Percentiles rank a stretch among this genome's conserved stretches.
phyloP scores from a whole-genome alignment of 2,797 vertebrate genomes.

The Zenarchopterus dispar region DNA sequence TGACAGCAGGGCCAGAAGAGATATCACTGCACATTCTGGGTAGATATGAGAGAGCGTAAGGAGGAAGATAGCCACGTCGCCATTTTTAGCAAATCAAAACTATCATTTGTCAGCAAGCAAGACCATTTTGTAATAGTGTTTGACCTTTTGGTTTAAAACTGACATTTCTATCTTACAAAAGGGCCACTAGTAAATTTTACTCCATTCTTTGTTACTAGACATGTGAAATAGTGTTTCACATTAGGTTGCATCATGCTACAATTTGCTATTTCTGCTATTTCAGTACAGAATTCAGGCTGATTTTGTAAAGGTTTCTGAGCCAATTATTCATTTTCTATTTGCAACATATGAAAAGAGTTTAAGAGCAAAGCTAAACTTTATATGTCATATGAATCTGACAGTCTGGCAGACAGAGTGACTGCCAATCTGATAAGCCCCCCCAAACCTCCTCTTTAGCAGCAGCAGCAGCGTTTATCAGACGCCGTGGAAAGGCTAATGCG shows the following conservation, averaged over 20 bases:
- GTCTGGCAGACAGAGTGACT: slow-evolving; percentile 50
- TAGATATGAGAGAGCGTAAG: slow-evolving; percentile 43
- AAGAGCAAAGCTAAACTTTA: slow-evolving; percentile 2
- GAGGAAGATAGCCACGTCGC: slow-evolving; percentile 28
- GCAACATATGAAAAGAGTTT: slow-evolving; percentile 2
- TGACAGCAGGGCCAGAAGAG: slow-evolving; percentile 43
- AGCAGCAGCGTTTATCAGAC: slow-evolving; percentile 68
- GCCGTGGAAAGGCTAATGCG: slow-evolving; percentile 56
- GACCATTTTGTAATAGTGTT: slow-evolving; percentile 44
- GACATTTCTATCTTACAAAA: slow-evolving; percentile 11
- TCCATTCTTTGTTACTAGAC: no score
- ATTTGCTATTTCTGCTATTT: not conserved
- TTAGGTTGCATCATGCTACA: not conserved
- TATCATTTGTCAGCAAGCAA: slow-evolving; percentile 45
- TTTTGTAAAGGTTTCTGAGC: slow-evolving; percentile 1
- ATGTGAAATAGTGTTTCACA: slow-evolving; percentile 1
- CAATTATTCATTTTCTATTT: not conserved
- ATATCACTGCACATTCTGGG: slow-evolving; percentile 56
- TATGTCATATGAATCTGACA: slow-evolving; percentile 41
- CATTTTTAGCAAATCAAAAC: slow-evolving; percentile 62
- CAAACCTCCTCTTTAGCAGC: slow-evolving; percentile 39
- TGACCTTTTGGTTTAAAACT: slow-evolving; percentile 12
- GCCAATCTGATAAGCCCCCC: slow-evolving; percentile 67
- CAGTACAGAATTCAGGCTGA: not conserved
- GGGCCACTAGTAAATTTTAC: not conserved